Evolutionary conservation across 2,797 vertebrate genomes (phyloP).

Genomic region (Cottoperca gobio): DNA sequence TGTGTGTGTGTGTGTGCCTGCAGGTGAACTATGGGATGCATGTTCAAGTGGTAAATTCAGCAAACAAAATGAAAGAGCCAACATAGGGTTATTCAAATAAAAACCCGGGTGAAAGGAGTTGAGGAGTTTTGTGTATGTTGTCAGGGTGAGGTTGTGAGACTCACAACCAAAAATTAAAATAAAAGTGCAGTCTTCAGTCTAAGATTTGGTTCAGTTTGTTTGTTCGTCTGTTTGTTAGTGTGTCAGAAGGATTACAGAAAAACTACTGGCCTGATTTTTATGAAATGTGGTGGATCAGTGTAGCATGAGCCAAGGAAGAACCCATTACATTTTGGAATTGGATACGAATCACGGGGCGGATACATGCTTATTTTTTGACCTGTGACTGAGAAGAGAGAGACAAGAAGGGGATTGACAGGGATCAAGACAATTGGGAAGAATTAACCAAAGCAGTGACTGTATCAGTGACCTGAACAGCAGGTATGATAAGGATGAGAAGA

Average conservation of each 20-base stretch:
- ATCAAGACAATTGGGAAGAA: background rate
- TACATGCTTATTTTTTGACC: no score
- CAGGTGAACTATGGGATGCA: conserved; percentile 4
- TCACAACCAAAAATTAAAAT: background rate
- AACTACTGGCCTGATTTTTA: no score
- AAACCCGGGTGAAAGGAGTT: background rate
- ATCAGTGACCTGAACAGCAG: background rate
- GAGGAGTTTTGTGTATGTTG: background rate
- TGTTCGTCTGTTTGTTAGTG: no score
- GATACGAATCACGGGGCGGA: no score
- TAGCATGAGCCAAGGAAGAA: no score
- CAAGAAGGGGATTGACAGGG: background rate
- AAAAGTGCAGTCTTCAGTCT: background rate
- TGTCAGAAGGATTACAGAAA: no score
- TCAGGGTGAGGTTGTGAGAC: background rate
- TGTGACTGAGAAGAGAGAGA: background rate
- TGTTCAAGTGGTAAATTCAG: conserved; percentile 18
- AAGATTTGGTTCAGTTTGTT: no score
- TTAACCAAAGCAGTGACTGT: conserved; percentile 2
- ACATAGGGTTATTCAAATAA: background rate
- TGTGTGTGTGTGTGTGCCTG: conserved; percentile 11
- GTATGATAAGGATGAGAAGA: background rate
- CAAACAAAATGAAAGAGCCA: background rate
- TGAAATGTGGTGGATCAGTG: no score
- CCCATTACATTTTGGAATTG: no score